Evolutionary conservation across 2,888 invertebrate genomes (phyloP), one percentile per base, ranked within the genome.

Genomic region (Eugnorisma glareosa): DNA sequence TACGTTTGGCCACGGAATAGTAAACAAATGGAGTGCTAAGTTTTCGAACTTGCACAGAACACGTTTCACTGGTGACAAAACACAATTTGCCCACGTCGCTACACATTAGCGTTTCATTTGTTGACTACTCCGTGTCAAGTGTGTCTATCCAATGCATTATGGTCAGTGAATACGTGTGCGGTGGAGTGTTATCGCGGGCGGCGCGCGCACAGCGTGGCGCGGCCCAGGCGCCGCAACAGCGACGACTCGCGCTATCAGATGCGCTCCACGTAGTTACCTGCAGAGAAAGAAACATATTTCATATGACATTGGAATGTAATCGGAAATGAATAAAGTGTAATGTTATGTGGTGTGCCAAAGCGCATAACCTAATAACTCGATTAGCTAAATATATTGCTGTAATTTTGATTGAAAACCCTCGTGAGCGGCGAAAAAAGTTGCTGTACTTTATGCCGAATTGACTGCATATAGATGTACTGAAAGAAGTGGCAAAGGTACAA

Each of bases 241-340:
- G 95, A 94, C 89, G 91, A 82, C 88, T 92, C 92, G 92, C 96
- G 96, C 96, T 96, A 96, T 96, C 96, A 96, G 92, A 96, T 96
- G 91, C 96, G 96, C 93, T 96, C 96, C 91, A 96, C 96, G 93
- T 96, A 96, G 96, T 99, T 99, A 89, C 99, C 99, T 87, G 99
- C 0, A 83, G 40, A 40, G 40, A 37, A 66, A 10, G 1, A 40
- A 40, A 51, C 24, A n/a, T 0, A 3, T 10, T 15, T 66, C 70
- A 63, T 31, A 54, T 28, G 40, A 37, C 0, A 37, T 31, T 21
- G 5, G 18, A 15, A 54, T 51, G 15, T 37, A 18, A 51, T 51
- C 21, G 5, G 37, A 54, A 15, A 51, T 43, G 2, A 48, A 37
- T 45, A 21, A 31, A 31, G 21, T 51, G 35, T 28, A n/a, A 67